Conservation (phyloP, 2,113 vertebrate species). For the Trogon surrucura region DNA sequence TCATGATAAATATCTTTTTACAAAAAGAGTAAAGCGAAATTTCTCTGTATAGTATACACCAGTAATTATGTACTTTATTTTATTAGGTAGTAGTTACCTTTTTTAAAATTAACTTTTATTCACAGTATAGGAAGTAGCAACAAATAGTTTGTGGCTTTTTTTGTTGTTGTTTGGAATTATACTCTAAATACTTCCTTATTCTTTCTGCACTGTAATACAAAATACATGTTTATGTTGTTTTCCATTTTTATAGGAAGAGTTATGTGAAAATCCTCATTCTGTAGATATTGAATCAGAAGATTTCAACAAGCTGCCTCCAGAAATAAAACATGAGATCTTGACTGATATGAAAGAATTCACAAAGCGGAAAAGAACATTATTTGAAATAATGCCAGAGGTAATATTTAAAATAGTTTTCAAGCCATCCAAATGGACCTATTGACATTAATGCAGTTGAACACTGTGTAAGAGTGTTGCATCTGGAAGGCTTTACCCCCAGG, state of each 20-base stretch:
- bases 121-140: background rate
- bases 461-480: background rate
- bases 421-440: background rate
- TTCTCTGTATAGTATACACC: background rate
- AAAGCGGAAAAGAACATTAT: slow-evolving; percentile 90
- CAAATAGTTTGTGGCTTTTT: background rate
- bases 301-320: slow-evolving; percentile 86
- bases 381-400: slow-evolving; percentile 94
- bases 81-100: background rate
- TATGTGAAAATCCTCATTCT: slow-evolving; percentile 82
- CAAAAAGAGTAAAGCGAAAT: background rate
- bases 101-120: background rate
- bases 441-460: background rate
- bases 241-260: slow-evolving; percentile 76
- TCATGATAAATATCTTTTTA: background rate
- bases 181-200: background rate
- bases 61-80: background rate
- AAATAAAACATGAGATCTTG: slow-evolving; percentile 94
- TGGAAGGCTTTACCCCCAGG: background rate
- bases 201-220: background rate
- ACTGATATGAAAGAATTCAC: slow-evolving; percentile 95
- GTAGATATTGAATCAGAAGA: slow-evolving; percentile 95
- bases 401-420: background rate
- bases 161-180: background rate
- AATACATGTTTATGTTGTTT: background rate